Percentiles rank a stretch among this genome's conserved stretches.
phyloP scores from a whole-genome alignment of 2,888 invertebrate species.

The Junonia oenone region DNA sequence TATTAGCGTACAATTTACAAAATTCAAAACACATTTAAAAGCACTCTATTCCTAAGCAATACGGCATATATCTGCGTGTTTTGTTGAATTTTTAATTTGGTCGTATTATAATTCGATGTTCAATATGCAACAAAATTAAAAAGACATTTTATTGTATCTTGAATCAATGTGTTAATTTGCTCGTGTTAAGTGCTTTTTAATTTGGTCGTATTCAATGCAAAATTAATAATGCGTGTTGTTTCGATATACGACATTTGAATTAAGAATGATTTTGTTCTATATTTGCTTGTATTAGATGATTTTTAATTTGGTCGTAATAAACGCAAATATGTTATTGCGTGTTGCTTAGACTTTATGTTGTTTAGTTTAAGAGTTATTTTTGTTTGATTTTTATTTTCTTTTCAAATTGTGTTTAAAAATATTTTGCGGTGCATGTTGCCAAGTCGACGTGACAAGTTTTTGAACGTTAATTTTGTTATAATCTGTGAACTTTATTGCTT shows the following conservation, averaged over 20 bases:
- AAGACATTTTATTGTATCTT: too few species aligned
- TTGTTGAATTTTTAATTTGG: background rate
- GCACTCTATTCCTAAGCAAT: background rate
- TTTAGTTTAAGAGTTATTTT: background rate
- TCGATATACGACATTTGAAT: background rate
- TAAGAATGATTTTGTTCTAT: constrained; percentile 7
- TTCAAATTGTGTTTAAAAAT: background rate
- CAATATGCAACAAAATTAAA: too few species aligned
- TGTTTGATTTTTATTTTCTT: background rate
- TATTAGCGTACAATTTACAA: constrained; percentile 7
- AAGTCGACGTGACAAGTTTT: constrained; percentile 9
- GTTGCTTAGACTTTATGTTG: background rate
- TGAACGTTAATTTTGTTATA: background rate
- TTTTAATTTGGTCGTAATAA: constrained; percentile 7
- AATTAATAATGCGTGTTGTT: constrained; percentile 3
- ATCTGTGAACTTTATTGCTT: background rate
- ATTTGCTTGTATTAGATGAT: background rate
- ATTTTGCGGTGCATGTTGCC: background rate
- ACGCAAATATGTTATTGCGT: constrained; percentile 10
- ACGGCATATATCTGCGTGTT: background rate
- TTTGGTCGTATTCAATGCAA: constrained; percentile 8
- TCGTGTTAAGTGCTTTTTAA: background rate
- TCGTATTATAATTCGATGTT: too few species aligned
- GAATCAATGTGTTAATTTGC: background rate
- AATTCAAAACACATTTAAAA: background rate